phyloP scores from a whole-genome alignment of 1,140 invertebrate species.

The Asbolus verrucosus region DNA sequence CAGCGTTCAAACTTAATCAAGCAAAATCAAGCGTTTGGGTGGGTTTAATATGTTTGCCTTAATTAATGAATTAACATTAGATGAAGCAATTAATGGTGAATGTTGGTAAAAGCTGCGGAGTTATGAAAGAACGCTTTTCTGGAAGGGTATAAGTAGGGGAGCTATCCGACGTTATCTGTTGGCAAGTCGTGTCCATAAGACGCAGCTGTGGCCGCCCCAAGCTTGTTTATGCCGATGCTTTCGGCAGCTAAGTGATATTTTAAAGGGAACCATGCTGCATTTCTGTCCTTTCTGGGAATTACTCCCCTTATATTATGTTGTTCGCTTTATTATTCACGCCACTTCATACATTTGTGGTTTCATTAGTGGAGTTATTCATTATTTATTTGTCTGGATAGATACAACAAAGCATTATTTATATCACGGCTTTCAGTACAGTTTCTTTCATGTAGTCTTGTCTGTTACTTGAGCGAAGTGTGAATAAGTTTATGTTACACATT shows the following conservation, averaged over 20 bases:
- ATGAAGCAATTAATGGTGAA: constrained; percentile 24
- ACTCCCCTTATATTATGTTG: constrained; percentile 34
- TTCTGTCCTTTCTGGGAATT: constrained; percentile 37
- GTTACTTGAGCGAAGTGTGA: too few relatives aligned
- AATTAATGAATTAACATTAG: constrained; percentile 26
- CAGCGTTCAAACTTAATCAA: too few relatives aligned
- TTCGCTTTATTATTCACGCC: constrained; percentile 44
- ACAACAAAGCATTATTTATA: too few relatives aligned
- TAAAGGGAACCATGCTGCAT: constrained; percentile 42
- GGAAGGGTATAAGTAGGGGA: constrained; percentile 16
- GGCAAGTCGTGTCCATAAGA: constrained; percentile 48
- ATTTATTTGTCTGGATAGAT: too few relatives aligned
- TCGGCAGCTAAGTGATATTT: constrained; percentile 49
- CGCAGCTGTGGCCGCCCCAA: constrained; percentile 49
- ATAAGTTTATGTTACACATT: too few relatives aligned
- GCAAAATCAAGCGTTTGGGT: neutral
- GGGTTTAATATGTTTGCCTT: neutral
- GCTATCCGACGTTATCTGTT: constrained; percentile 36
- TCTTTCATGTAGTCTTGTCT: too few relatives aligned
- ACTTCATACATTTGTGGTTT: constrained; percentile 13
- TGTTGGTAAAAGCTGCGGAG: constrained; percentile 11
- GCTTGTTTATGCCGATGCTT: constrained; percentile 49
- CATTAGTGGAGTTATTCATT: too few relatives aligned
- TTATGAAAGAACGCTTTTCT: constrained; percentile 24
- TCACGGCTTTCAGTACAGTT: too few relatives aligned